Percentiles rank a stretch among this genome's conserved stretches.
Evolutionary conservation across 2,888 invertebrate species (phyloP).

Genomic region (Ormyrus labotus): DNA sequence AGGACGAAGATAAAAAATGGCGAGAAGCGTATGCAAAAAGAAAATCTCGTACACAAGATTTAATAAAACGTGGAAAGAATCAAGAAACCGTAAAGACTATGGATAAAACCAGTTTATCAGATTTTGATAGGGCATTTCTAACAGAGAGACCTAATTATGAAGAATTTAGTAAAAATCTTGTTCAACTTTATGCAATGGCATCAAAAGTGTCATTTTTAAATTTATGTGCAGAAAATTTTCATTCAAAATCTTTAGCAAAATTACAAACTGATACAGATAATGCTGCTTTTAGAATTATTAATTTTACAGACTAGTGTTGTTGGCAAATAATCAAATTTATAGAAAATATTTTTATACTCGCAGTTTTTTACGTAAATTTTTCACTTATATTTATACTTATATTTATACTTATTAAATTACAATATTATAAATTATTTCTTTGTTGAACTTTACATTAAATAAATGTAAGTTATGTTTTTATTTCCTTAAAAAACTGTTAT

Average conservation of each 20-base stretch:
- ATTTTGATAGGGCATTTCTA: constrained; percentile 52
- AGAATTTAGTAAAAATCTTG: constrained; percentile 57
- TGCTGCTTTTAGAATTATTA: constrained; percentile 46
- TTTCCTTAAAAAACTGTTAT: constrained; percentile 25
- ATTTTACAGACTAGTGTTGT: constrained; percentile 48
- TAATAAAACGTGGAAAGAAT: constrained; percentile 46
- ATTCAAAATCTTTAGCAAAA: constrained; percentile 28
- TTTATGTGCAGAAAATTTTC: constrained; percentile 34
- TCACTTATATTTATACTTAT: constrained; percentile 11
- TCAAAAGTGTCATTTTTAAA: constrained; percentile 49
- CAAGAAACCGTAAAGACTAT: constrained; percentile 34
- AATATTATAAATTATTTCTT: constrained; percentile 43
- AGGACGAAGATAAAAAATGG: constrained; percentile 65
- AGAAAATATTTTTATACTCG: constrained; percentile 8
- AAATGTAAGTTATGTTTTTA: constrained; percentile 35
- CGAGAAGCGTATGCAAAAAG: constrained; percentile 60
- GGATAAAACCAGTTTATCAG: constrained; percentile 40
- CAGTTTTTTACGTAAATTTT: neutral
- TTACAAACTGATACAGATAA: constrained; percentile 45
- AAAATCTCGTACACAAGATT: constrained; percentile 48
- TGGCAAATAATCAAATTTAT: constrained; percentile 23
- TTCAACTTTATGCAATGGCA: constrained; percentile 42
- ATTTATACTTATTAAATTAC: constrained; percentile 28
- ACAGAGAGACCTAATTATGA: constrained; percentile 50
- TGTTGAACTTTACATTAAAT: constrained; percentile 39